Evolutionary conservation across 2,797 vertebrate genomes (phyloP).

Genomic region (Sylvilagus floridanus): DNA sequence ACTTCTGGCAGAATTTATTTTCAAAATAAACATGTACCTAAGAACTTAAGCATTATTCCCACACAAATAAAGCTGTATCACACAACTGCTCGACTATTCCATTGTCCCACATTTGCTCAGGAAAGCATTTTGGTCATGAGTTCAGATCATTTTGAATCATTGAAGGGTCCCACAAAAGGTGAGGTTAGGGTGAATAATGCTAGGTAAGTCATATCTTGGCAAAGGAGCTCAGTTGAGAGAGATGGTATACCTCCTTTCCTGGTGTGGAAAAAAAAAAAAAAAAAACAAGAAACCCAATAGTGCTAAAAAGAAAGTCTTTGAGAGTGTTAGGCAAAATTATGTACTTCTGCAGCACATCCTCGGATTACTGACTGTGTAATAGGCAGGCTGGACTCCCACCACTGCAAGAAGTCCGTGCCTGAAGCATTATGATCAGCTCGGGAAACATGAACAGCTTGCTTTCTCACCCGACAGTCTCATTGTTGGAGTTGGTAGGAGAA

Average conservation of each 20-base stretch:
- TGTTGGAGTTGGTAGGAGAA: neutral
- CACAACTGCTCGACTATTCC: neutral
- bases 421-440: neutral
- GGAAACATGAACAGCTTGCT: neutral
- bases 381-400: conserved; percentile 12
- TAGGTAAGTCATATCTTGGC: conserved; percentile 35
- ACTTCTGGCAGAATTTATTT: neutral
- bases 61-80: conserved; percentile 13
- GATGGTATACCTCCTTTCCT: conserved; percentile 50
- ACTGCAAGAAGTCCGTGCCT: neutral
- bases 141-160: neutral
- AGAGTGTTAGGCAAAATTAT: conserved; percentile 65
- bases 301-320: conserved; percentile 61
- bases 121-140: conserved; percentile 40
- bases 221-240: conserved; percentile 14
- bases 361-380: conserved; percentile 61
- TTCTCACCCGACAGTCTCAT: conserved; percentile 53
- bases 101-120: conserved; percentile 27
- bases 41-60: neutral
- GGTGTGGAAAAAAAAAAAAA: neutral
- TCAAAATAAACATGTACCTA: neutral
- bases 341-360: conserved; percentile 65
- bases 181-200: neutral
- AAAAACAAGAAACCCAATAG: neutral
- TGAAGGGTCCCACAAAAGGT: neutral